Percentiles rank a stretch among this genome's conserved stretches.
phyloP scores from a whole-genome alignment of 2,797 vertebrate genomes.

The Alauda arvensis region DNA sequence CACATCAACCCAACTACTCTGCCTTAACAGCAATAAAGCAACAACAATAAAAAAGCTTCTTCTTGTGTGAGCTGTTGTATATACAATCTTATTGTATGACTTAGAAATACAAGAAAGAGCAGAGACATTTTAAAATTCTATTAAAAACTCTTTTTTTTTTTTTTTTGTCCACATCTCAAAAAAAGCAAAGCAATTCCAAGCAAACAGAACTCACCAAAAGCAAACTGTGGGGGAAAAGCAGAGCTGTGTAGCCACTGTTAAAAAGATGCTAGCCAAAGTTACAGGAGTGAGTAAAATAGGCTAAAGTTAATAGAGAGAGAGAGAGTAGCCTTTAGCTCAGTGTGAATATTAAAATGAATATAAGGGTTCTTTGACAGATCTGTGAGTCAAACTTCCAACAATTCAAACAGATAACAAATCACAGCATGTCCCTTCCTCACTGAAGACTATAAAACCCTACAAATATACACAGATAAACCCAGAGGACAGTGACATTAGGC shows the following conservation, averaged over 20 bases:
- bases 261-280: background rate
- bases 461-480: accelerated
- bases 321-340: background rate
- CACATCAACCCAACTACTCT: conserved; percentile 25
- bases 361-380: background rate
- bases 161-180: background rate
- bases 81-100: background rate
- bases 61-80: background rate
- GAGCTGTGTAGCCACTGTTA: background rate
- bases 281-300: background rate
- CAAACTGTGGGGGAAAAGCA: background rate
- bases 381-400: background rate
- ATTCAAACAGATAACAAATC: background rate
- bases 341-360: accelerated
- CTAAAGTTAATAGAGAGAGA: background rate
- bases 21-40: conserved; percentile 37
- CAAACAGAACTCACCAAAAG: background rate
- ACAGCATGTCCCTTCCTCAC: background rate
- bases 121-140: conserved; percentile 1
- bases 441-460: background rate
- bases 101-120: conserved; percentile 9
- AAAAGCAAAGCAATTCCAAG: background rate
- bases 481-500: accelerated
- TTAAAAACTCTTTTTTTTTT: background rate
- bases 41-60: conserved; percentile 18